phyloP scores from a whole-genome alignment of 2,797 vertebrate genomes.

The Oreonectes daqikongensis region DNA sequence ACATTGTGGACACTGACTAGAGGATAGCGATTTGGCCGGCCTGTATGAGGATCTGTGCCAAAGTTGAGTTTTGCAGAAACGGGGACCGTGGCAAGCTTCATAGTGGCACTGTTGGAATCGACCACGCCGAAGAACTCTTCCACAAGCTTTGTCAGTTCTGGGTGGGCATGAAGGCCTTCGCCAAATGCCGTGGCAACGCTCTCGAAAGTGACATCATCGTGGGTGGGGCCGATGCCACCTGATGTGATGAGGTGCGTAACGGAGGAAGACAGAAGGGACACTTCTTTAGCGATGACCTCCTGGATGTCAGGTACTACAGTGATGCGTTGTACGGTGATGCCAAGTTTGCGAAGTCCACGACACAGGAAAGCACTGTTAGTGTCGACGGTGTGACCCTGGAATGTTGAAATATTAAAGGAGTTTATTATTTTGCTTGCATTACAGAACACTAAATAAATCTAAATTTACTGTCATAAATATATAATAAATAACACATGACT shows the following conservation, averaged over 20 bases:
- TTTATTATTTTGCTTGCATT: neutral
- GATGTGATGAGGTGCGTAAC: slow-evolving; percentile 90
- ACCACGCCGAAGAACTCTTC: slow-evolving; percentile 75
- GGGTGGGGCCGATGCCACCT: slow-evolving; percentile 93
- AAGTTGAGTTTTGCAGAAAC: slow-evolving; percentile 88
- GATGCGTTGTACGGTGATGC: slow-evolving; percentile 85
- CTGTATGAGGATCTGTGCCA: slow-evolving; percentile 78
- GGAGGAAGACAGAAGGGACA: slow-evolving; percentile 78
- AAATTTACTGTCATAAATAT: neutral
- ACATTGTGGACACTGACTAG: slow-evolving; percentile 93
- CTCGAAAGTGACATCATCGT: slow-evolving; percentile 94
- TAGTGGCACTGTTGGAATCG: slow-evolving; percentile 72
- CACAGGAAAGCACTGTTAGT: slow-evolving; percentile 92
- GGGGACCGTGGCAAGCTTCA: slow-evolving; percentile 88
- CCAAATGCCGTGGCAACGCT: slow-evolving; percentile 88
- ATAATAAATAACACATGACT: neutral
- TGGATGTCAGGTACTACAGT: slow-evolving; percentile 87
- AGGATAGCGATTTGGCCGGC: slow-evolving; percentile 79
- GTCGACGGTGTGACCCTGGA: slow-evolving; percentile 90
- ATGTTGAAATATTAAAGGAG: neutral
- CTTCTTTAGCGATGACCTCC: slow-evolving; percentile 84
- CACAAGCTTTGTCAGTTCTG: slow-evolving; percentile 81
- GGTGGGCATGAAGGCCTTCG: slow-evolving; percentile 79
- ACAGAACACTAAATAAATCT: neutral
- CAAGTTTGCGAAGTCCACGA: slow-evolving; percentile 83